phyloP scores from a whole-genome alignment of 37 sponge, comb jelly and placozoan species.

The Chondrilla cf. caribensis region DNA sequence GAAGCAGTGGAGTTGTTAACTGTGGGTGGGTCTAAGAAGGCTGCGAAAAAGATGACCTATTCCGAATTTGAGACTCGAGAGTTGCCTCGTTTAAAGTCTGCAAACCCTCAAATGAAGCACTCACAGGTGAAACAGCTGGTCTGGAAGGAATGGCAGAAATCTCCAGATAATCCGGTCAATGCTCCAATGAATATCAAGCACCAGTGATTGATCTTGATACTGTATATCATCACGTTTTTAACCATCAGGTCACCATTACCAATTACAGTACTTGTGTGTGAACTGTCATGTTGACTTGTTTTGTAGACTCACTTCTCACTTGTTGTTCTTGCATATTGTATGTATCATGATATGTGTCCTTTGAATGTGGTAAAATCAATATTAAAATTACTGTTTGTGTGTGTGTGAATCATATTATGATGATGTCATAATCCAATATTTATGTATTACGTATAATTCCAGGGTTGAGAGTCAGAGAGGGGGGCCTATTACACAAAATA shows the following conservation, averaged over 20 bases:
- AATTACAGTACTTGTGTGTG: too few species aligned
- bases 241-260: not conserved
- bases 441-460: too few species aligned
- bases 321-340: too few species aligned
- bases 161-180: constrained; percentile 97
- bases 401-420: too few species aligned
- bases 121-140: constrained; percentile 94
- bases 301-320: too few species aligned
- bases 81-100: constrained; percentile 71
- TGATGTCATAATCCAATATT: too few species aligned
- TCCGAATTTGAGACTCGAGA: constrained; percentile 85
- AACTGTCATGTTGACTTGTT: too few species aligned
- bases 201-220: not conserved
- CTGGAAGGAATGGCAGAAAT: constrained; percentile 93
- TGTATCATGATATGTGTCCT: too few species aligned
- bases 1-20: constrained; percentile 84
- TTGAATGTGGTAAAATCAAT: too few species aligned
- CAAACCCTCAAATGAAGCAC: constrained; percentile 83
- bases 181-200: constrained; percentile 32
- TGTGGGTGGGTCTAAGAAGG: constrained; percentile 36
- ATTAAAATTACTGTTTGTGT: too few species aligned
- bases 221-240: not conserved
- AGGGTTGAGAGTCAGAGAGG: too few species aligned
- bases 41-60: constrained; percentile 79
- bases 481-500: too few species aligned